Evolutionary conservation across 2,797 vertebrate genomes (phyloP).

Genomic region (Paramormyrops hopkinsi): DNA sequence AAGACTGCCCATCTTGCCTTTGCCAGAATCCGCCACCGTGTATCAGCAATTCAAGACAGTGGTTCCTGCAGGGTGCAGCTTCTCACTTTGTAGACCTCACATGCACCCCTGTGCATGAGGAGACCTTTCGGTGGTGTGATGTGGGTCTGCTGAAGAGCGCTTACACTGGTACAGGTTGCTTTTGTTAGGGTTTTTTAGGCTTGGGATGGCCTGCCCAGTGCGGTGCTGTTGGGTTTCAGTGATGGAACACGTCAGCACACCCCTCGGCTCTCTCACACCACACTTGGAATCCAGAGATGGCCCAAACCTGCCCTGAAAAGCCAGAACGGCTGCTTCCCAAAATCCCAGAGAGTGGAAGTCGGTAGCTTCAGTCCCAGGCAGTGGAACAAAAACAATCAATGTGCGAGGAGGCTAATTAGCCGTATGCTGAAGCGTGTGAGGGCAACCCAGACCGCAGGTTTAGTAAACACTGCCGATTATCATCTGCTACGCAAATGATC

Average conservation of each 20-base stretch:
- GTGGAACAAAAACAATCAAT: constrained; percentile 40
- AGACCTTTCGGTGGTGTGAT: background rate
- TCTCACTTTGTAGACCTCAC: background rate
- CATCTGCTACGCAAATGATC: constrained; percentile 42
- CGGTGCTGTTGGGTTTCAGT: background rate
- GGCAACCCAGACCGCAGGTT: constrained; percentile 28
- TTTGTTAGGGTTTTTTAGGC: background rate
- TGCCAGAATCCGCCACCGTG: background rate
- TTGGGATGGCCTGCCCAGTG: background rate
- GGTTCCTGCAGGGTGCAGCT: background rate
- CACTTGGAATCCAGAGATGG: background rate
- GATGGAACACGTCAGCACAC: background rate
- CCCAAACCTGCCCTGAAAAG: background rate
- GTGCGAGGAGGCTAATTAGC: constrained; percentile 49
- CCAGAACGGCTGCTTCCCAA: constrained; percentile 1
- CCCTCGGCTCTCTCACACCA: background rate
- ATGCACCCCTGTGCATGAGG: background rate
- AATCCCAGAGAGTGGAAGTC: background rate
- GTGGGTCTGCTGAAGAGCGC: background rate
- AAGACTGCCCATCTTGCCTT: background rate
- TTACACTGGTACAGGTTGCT: background rate
- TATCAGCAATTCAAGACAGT: background rate
- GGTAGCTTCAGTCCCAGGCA: constrained; percentile 29
- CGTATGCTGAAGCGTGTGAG: constrained; percentile 35
- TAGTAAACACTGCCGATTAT: constrained; percentile 38